Conservation (phyloP, 2,888 invertebrate species). For the Coleophora deauratella region DNA sequence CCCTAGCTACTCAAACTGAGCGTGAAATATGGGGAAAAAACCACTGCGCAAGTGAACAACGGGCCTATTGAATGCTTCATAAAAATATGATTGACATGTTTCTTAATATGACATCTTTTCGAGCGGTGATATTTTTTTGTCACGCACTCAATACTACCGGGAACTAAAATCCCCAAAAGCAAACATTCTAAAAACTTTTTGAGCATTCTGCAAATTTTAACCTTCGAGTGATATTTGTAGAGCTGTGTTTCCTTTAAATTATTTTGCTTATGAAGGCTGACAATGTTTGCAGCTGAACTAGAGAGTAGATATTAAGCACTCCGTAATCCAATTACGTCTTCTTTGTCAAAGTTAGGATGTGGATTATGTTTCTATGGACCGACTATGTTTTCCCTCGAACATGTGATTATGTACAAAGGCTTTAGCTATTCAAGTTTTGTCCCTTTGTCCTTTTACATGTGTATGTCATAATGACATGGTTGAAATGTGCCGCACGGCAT, state of each 20-base stretch:
- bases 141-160: slow-evolving; percentile 39
- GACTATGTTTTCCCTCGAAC: slow-evolving; percentile 53
- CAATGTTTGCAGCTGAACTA: slow-evolving; percentile 36
- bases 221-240: neutral
- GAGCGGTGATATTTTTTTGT: slow-evolving; percentile 73
- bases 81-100: slow-evolving; percentile 75
- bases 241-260: slow-evolving; percentile 10
- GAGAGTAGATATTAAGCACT: slow-evolving; percentile 67
- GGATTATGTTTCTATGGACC: slow-evolving; percentile 69
- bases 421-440: slow-evolving; percentile 51
- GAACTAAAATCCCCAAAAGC: slow-evolving; percentile 16
- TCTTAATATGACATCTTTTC: slow-evolving; percentile 72
- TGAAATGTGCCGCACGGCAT: slow-evolving; percentile 23
- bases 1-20: slow-evolving; percentile 48
- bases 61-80: slow-evolving; percentile 60
- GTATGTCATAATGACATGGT: slow-evolving; percentile 45
- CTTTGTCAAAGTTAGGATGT: slow-evolving; percentile 69
- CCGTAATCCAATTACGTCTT: slow-evolving; percentile 69
- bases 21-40: slow-evolving; percentile 61
- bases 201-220: neutral
- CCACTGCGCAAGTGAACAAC: slow-evolving; percentile 67
- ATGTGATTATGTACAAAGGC: slow-evolving; percentile 55
- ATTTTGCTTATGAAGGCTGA: slow-evolving; percentile 22
- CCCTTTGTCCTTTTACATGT: slow-evolving; percentile 45
- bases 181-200: slow-evolving; percentile 6